A percentile compares a stretch with the other conserved stretches of the same genome.
Evolutionary conservation across 1,140 invertebrate species (phyloP).

Genomic region (Achroia grisella): DNA sequence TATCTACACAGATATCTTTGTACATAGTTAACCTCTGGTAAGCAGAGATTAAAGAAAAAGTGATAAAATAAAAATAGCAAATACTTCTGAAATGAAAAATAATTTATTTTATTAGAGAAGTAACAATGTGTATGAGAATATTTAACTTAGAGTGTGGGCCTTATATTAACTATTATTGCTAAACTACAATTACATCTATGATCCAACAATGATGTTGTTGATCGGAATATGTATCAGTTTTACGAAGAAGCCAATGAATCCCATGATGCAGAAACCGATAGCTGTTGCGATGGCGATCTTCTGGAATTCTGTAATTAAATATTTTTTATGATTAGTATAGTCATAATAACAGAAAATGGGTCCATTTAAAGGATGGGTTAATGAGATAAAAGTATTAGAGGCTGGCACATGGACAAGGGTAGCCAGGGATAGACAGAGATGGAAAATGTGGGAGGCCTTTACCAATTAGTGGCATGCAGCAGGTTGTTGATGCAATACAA

Average conservation of each 20-base stretch:
- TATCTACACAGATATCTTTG: too few species aligned
- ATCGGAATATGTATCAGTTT: constrained; percentile 99
- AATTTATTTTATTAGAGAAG: constrained; percentile 2
- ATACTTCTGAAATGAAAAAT: constrained; percentile 5
- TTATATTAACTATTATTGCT: constrained; percentile 5
- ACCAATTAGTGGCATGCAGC: too few species aligned
- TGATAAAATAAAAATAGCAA: constrained; percentile 23
- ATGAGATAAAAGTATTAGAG: too few species aligned
- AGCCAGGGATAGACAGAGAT: too few species aligned
- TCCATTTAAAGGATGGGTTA: too few species aligned
- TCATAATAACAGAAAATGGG: too few species aligned
- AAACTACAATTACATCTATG: constrained; percentile 54
- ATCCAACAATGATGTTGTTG: constrained; percentile 98
- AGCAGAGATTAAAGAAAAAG: too few species aligned
- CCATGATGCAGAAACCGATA: constrained; percentile 99
- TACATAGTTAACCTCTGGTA: too few species aligned
- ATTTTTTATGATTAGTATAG: too few species aligned
- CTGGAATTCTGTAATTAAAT: constrained; percentile 93
- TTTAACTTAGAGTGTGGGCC: constrained; percentile 1
- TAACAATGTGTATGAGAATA: not conserved
- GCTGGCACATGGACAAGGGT: too few species aligned
- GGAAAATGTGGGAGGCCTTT: too few species aligned
- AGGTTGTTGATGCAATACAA: too few species aligned
- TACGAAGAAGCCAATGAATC: constrained; percentile 99
- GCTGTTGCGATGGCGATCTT: constrained; percentile 99